These are phyloP conservation scores for Probosciger aterrimus DNA, from an alignment of 2,113 vertebrate species.

Conservation along the genomic window DNA sequence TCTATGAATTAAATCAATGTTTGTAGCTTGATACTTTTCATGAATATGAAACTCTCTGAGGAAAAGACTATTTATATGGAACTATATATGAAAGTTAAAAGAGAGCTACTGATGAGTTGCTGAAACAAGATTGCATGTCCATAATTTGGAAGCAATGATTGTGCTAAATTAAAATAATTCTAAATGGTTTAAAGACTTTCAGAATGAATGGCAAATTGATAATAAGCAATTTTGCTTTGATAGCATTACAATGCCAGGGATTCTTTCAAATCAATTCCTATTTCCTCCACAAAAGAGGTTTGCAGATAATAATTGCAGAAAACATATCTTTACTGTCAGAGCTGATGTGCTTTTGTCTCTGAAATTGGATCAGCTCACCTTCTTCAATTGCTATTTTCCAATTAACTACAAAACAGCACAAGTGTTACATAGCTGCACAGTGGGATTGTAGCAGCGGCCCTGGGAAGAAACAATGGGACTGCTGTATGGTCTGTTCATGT, in stretches of 20 bases:
- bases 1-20: neutral
- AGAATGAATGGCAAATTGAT: constrained; percentile 49
- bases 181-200: constrained; percentile 34
- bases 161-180: constrained; percentile 30
- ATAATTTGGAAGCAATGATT: neutral
- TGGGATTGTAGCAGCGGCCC: neutral
- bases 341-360: neutral
- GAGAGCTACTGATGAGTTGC: neutral
- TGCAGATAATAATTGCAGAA: constrained; percentile 40
- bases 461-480: neutral
- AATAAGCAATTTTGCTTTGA: constrained; percentile 10
- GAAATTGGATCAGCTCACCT: neutral
- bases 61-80: neutral
- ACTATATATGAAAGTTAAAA: neutral
- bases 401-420: neutral
- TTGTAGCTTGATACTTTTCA: neutral
- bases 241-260: constrained; percentile 4
- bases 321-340: constrained; percentile 18
- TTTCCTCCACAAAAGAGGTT: constrained; percentile 39
- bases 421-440: neutral
- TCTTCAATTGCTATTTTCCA: neutral
- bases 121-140: neutral
- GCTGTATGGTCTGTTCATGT: neutral
- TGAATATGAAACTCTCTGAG: neutral
- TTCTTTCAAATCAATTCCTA: constrained; percentile 54